Percentiles rank a stretch among this genome's conserved stretches.
Evolutionary conservation across 1,140 invertebrate species (phyloP).

Genomic region (Zaprionus lachaisei): DNA sequence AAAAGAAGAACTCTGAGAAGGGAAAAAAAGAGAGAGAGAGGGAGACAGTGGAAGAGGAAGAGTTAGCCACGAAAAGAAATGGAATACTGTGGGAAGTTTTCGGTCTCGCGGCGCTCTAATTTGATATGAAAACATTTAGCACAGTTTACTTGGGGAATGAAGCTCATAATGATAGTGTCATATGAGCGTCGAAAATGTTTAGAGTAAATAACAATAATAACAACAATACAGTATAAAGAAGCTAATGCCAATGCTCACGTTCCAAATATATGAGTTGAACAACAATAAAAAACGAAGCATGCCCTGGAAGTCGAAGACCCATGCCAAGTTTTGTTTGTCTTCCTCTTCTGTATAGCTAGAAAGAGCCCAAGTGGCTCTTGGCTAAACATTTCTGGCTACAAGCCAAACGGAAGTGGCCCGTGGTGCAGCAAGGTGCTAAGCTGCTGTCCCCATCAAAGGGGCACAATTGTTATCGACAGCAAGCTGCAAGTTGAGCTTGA

Average conservation of each 20-base stretch:
- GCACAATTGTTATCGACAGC: slow-evolving; percentile 9
- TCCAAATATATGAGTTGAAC: slow-evolving; percentile 39
- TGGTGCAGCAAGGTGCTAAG: slow-evolving; percentile 60
- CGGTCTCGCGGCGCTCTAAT: slow-evolving; percentile 59
- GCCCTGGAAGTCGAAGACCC: slow-evolving; percentile 46
- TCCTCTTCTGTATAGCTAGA: neutral
- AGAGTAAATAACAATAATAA: slow-evolving; percentile 42
- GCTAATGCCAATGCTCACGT: slow-evolving; percentile 69
- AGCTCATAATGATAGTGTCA: slow-evolving; percentile 56
- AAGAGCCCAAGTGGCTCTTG: slow-evolving; percentile 14
- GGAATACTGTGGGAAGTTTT: slow-evolving; percentile 69
- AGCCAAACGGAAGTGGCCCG: slow-evolving; percentile 64
- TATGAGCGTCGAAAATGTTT: slow-evolving; percentile 59
- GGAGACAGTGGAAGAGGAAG: too few relatives aligned
- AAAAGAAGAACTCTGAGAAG: neutral
- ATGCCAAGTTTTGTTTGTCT: slow-evolving; percentile 57
- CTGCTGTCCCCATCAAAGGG: slow-evolving; percentile 12
- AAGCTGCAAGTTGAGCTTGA: neutral
- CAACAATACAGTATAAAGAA: slow-evolving; percentile 26
- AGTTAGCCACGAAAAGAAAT: neutral
- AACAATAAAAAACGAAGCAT: slow-evolving; percentile 33
- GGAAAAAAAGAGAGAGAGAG: neutral
- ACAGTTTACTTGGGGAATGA: slow-evolving; percentile 57
- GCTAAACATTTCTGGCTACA: slow-evolving; percentile 5
- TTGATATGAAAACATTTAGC: slow-evolving; percentile 71